Conservation (phyloP, 1,140 invertebrate species). For the Heliothis subflexa region DNA sequence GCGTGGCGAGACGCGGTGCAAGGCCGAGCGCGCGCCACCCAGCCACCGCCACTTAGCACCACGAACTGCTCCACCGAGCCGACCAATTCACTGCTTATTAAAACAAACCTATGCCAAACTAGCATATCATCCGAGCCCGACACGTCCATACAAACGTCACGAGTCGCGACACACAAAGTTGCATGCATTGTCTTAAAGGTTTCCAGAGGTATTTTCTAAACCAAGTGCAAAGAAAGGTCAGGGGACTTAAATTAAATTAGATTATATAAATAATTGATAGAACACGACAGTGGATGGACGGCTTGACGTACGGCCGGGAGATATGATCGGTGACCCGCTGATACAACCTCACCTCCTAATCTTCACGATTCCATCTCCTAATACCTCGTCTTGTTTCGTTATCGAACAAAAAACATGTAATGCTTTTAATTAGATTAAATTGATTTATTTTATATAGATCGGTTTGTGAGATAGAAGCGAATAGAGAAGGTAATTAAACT, state of each 20-base stretch:
- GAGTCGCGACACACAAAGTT: slow-evolving; percentile 60
- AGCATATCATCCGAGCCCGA: slow-evolving; percentile 13
- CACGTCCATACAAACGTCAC: background rate
- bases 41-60: slow-evolving; percentile 23
- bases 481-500: slow-evolving; percentile 80
- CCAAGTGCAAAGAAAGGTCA: slow-evolving; percentile 81
- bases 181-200: slow-evolving; percentile 65
- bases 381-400: slow-evolving; percentile 83
- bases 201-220: slow-evolving; percentile 70
- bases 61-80: slow-evolving; percentile 1
- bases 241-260: slow-evolving; percentile 84
- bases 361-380: slow-evolving; percentile 82
- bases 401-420: slow-evolving; percentile 84
- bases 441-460: slow-evolving; percentile 83
- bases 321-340: slow-evolving; percentile 83
- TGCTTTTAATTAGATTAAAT: slow-evolving; percentile 86
- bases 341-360: slow-evolving; percentile 76
- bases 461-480: slow-evolving; percentile 66
- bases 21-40: slow-evolving; percentile 61
- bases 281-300: slow-evolving; percentile 77
- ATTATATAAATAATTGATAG: slow-evolving; percentile 83
- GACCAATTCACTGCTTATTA: background rate
- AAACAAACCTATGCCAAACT: slow-evolving; percentile 17
- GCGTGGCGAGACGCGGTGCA: slow-evolving; percentile 81
- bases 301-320: slow-evolving; percentile 74